Evolutionary conservation across 2,888 invertebrate species (phyloP), one percentile per base, ranked within the genome.

Genomic region (Clusia tigrina): DNA sequence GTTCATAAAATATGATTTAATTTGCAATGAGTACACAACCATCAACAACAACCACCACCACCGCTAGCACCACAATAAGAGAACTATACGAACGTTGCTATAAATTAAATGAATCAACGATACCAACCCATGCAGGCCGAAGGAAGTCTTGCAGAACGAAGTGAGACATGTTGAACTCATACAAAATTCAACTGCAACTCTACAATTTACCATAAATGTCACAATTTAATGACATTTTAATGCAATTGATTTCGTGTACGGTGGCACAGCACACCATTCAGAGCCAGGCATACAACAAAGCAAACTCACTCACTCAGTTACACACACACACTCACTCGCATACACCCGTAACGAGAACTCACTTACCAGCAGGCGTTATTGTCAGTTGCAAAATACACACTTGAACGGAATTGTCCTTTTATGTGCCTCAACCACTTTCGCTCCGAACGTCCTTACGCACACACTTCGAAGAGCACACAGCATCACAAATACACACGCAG

Each of bases 131-230:
- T 17, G n/a, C n/a, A 15, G 42, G n/a, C 5, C 6, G 32, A 32
- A 5, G 12, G 12, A 32, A 32, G 32, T 12, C 32, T 12, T 32
- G 32, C 12, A 5, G 12, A 32, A 12, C 32, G 6, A 12, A 32
- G 12, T 9, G 32, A 32, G 53, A 54, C 26, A 54, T 54, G 25
- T 32, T 17, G 25, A 54, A 17, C 18, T 10, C 26, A 25, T 54
- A n/a, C 12, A 37, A 22, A 54, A 56, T 56, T 56, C 55, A 37
- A 20, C 15, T 57, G 57, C 42, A 57, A 57, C 25, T 25, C 42
- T 46, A 46, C 17, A 57, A 57, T 57, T 57, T 57, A 46, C 57
- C 57, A 57, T 57, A 57, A 57, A 57, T 57, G 57, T 46, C 57
- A 46, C 25, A 57, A 24, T 57, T 57, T 46, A 57, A 57, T 57